Evolutionary conservation across 2,113 vertebrate genomes (phyloP).

Genomic region (Bombycilla garrulus): DNA sequence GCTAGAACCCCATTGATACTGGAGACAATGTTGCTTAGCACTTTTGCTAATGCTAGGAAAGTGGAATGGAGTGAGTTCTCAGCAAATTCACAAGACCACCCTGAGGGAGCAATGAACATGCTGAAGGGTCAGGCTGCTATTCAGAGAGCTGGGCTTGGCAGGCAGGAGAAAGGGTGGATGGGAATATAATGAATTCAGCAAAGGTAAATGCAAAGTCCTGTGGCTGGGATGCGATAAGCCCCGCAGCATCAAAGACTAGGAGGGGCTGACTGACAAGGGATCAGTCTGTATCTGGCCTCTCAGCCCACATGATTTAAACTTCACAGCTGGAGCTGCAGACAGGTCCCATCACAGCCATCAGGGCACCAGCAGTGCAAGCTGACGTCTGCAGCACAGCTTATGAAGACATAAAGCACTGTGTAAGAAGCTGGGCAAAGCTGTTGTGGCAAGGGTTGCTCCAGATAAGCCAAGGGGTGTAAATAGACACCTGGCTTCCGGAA

Average conservation of each 20-base stretch:
- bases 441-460: background rate
- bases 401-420: accelerated
- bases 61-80: background rate
- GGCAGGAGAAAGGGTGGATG: background rate
- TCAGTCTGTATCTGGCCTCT: background rate
- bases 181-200: background rate
- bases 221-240: background rate
- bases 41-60: background rate
- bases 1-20: background rate
- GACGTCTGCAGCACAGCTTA: background rate
- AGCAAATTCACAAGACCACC: background rate
- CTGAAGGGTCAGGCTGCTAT: background rate
- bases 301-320: background rate
- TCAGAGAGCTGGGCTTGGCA: background rate
- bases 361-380: background rate
- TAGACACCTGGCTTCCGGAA: background rate
- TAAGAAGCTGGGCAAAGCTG: background rate
- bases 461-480: background rate
- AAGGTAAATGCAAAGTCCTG: background rate
- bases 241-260: background rate
- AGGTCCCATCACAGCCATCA: background rate
- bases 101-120: accelerated
- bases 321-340: background rate
- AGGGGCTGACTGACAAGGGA: background rate
- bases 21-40: background rate